phyloP scores from a whole-genome alignment of 2,888 invertebrate genomes.

The Pelosia muscerda region DNA sequence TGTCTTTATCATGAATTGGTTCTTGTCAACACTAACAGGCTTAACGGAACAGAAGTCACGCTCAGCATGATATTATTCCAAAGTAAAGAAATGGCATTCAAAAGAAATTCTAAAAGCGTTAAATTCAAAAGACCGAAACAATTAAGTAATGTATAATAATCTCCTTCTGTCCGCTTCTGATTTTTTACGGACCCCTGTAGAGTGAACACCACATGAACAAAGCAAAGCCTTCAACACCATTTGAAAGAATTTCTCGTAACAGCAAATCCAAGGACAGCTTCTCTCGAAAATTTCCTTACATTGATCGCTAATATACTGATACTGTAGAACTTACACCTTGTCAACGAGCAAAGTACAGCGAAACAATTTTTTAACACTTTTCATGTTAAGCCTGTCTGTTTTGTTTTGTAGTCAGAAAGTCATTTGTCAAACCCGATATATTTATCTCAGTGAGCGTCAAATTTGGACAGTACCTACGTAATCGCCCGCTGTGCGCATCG shows the following conservation, averaged over 20 bases:
- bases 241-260: slow-evolving; percentile 40
- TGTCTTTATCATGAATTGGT: background rate
- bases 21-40: background rate
- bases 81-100: slow-evolving; percentile 37
- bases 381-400: slow-evolving; percentile 20
- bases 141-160: slow-evolving; percentile 64
- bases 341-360: background rate
- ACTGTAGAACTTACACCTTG: background rate
- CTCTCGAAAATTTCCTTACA: background rate
- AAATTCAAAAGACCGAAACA: slow-evolving; percentile 63
- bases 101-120: slow-evolving; percentile 52
- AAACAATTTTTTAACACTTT: background rate
- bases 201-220: slow-evolving; percentile 60
- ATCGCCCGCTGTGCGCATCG: slow-evolving; percentile 58
- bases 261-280: background rate
- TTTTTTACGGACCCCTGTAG: slow-evolving; percentile 68
- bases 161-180: slow-evolving; percentile 65
- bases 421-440: slow-evolving; percentile 57
- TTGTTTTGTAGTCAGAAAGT: slow-evolving; percentile 43
- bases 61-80: slow-evolving; percentile 26
- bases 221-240: slow-evolving; percentile 69
- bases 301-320: background rate
- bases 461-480: slow-evolving; percentile 48
- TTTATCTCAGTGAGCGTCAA: slow-evolving; percentile 63
- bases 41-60: slow-evolving; percentile 15